A percentile compares a stretch with the other conserved stretches of the same genome.
phyloP scores from a whole-genome alignment of 37 sponge, comb jelly and placozoan genomes.

The Agelas oroides region DNA sequence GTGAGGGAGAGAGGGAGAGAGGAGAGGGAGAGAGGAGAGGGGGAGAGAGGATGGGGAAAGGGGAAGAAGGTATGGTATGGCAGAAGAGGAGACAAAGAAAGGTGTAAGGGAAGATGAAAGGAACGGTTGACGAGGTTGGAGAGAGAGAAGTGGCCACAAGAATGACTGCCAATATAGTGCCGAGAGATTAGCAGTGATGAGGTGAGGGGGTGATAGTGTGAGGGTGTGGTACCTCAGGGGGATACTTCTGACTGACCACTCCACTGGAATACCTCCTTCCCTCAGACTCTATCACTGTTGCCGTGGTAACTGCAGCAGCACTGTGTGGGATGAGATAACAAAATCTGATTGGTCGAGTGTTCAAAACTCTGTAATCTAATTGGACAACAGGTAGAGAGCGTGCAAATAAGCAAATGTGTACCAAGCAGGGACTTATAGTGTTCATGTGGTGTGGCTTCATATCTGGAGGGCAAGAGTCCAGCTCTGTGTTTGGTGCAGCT shows the following conservation, averaged over 20 bases:
- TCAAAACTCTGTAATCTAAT: too few relatives aligned
- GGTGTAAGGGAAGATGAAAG: too few relatives aligned
- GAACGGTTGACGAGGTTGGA: neutral
- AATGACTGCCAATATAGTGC: too few relatives aligned
- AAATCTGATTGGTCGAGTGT: too few relatives aligned
- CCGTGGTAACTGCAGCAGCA: slow-evolving; percentile 28
- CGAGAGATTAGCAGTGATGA: too few relatives aligned
- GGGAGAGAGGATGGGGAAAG: neutral
- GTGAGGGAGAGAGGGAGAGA: neutral
- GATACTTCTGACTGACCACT: slow-evolving; percentile 37
- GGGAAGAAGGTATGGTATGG: too few relatives aligned
- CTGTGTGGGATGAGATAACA: neutral
- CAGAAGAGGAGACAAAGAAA: too few relatives aligned
- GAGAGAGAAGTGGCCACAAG: neutral
- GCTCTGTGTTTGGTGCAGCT: neutral
- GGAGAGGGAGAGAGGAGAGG: neutral
- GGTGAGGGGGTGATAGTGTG: too few relatives aligned
- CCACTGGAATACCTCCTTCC: slow-evolving; percentile 37
- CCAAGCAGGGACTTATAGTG: neutral
- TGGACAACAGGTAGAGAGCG: neutral
- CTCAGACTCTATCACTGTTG: slow-evolving; percentile 46
- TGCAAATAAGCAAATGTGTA: neutral
- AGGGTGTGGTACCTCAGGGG: slow-evolving; percentile 20
- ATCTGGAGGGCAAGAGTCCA: neutral
- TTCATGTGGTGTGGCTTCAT: too few relatives aligned